phyloP scores from a whole-genome alignment of 2,113 vertebrate species.

The human (Homo sapiens) region DNA sequence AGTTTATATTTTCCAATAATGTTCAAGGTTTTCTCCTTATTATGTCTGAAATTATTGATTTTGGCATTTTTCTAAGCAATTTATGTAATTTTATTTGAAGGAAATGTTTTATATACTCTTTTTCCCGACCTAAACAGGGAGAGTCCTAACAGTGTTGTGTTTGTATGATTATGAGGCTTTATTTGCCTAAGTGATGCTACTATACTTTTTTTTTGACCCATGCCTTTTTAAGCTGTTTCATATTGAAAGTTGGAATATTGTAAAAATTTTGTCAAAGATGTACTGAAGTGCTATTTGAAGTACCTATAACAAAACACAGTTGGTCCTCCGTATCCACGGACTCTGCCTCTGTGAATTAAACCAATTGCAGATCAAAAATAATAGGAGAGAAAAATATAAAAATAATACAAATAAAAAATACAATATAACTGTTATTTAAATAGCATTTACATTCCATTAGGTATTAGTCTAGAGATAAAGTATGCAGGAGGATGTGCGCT shows the following conservation, averaged over 20 bases:
- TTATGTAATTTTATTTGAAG: conserved; percentile 64
- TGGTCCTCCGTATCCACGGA: background rate
- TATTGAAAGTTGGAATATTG: conserved; percentile 81
- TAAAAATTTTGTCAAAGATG: conserved; percentile 79
- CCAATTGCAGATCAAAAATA: background rate
- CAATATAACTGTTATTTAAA: background rate
- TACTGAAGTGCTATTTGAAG: conserved; percentile 80
- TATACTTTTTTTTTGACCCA: conserved; percentile 56
- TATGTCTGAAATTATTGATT: conserved; percentile 30
- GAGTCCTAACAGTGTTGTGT: conserved; percentile 61
- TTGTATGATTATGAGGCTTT: conserved; percentile 59
- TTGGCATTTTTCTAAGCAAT: conserved; percentile 43
- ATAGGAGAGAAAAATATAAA: background rate
- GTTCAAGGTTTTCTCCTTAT: conserved; percentile 20
- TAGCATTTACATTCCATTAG: background rate
- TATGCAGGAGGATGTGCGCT: background rate
- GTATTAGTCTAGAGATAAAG: background rate
- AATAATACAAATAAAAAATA: background rate
- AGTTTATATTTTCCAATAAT: conserved; percentile 52
- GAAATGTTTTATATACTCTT: conserved; percentile 19
- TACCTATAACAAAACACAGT: conserved; percentile 78
- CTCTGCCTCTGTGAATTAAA: background rate
- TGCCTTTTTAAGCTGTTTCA: conserved; percentile 78
- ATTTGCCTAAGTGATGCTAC: conserved; percentile 55
- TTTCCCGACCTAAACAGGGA: conserved; percentile 38